These are phyloP conservation scores for Geodia barretti DNA, from an alignment of 37 sponge, comb jelly and placozoan genomes.

Conservation along the genomic window DNA sequence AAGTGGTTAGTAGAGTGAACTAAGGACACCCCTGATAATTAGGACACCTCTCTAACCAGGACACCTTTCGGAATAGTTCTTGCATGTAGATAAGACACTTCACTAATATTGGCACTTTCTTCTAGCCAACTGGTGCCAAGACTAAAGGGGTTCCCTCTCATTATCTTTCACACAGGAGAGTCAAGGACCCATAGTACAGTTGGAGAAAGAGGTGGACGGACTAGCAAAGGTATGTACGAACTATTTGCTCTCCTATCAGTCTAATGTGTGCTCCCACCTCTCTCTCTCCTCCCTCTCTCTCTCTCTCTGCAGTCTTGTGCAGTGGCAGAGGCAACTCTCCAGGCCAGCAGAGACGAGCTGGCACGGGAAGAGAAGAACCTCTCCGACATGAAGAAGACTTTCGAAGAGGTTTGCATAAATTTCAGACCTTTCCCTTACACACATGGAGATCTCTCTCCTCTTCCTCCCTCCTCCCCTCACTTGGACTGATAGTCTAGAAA, in stretches of 20 bases:
- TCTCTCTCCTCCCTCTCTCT: not conserved
- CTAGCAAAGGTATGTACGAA: conserved; percentile 40
- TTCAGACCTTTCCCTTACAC: not conserved
- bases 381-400: conserved; percentile 31
- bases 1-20: conserved; percentile 51
- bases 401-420: conserved; percentile 66
- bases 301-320: conserved; percentile 43
- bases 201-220: conserved; percentile 57
- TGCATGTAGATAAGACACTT: too few relatives aligned
- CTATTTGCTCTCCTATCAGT: not conserved
- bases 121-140: not conserved
- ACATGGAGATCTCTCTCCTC: not conserved
- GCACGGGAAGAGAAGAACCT: conserved; percentile 58
- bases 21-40: too few relatives aligned
- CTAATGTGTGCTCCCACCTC: too few relatives aligned
- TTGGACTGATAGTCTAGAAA: not conserved
- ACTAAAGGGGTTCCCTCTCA: not conserved
- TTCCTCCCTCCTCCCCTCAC: not conserved
- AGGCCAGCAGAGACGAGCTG: conserved; percentile 62
- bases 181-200: conserved; percentile 44
- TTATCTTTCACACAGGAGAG: conserved; percentile 23
- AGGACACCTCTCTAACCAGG: too few relatives aligned
- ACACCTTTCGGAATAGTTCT: too few relatives aligned
- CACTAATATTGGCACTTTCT: not conserved
- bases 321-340: conserved; percentile 62